These are phyloP conservation scores for Athene cunicularia DNA, from an alignment of 2,113 vertebrate genomes.

Conservation along the genomic window DNA sequence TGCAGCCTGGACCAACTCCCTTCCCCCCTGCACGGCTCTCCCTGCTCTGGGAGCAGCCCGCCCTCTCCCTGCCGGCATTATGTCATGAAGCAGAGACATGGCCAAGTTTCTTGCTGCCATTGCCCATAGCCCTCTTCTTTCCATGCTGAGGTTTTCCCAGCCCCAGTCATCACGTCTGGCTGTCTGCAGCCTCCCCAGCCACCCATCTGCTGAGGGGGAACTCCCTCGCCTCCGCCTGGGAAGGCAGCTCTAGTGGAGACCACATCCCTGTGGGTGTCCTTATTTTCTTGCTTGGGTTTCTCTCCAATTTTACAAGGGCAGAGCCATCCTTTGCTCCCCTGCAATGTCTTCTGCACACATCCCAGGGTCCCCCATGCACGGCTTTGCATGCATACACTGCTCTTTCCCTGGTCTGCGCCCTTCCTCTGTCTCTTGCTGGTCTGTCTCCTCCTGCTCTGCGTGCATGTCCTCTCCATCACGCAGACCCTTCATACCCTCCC, in stretches of 20 bases:
- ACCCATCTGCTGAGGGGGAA: background rate
- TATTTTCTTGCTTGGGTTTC: background rate
- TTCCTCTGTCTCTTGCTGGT: background rate
- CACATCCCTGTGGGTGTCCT: background rate
- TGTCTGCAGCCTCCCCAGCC: background rate
- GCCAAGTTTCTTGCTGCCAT: background rate
- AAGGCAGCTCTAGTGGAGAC: background rate
- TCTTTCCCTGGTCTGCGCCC: background rate
- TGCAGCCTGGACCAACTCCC: background rate
- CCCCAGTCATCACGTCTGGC: background rate
- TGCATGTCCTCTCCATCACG: background rate
- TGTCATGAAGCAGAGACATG: background rate
- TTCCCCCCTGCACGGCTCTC: background rate
- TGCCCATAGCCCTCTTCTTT: background rate
- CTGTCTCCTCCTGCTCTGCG: background rate
- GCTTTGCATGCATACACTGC: accelerated
- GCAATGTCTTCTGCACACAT: background rate
- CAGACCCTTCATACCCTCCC: background rate
- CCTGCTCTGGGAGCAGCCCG: accelerated
- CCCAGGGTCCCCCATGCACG: accelerated
- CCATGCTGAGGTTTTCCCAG: constrained; percentile 28
- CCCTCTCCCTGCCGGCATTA: background rate
- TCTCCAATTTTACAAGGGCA: background rate
- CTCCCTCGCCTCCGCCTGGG: background rate
- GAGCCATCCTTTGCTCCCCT: background rate